phyloP scores from a whole-genome alignment of 2,113 vertebrate species.

The Eubucco bourcierii region DNA sequence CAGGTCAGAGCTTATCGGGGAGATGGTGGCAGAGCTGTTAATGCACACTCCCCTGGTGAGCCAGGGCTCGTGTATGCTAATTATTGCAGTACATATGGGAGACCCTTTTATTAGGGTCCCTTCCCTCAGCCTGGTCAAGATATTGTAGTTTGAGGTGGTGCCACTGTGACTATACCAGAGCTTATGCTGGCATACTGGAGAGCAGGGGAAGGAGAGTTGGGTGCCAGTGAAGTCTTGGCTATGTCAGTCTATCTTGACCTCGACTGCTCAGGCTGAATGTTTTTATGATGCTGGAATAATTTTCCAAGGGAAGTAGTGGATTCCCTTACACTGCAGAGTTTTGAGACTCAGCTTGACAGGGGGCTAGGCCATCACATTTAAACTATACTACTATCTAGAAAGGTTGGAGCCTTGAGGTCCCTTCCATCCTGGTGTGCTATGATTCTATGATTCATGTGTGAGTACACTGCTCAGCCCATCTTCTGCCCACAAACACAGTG shows the following conservation, averaged over 20 bases:
- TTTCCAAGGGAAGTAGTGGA: no score
- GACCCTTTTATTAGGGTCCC: neutral
- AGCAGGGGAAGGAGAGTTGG: neutral
- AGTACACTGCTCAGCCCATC: neutral
- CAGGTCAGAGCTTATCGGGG: slow-evolving; percentile 23
- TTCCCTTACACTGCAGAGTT: no score
- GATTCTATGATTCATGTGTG: no score
- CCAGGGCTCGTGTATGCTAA: neutral
- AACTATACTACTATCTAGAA: no score
- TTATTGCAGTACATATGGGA: neutral
- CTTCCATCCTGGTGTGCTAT: no score
- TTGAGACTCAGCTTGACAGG: no score
- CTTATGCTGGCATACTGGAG: accelerated
- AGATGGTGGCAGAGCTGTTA: neutral
- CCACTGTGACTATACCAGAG: accelerated
- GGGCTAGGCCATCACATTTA: no score
- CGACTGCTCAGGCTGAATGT: accelerated
- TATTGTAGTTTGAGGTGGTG: neutral
- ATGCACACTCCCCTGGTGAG: neutral
- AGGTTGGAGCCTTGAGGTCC: no score
- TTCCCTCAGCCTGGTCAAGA: neutral
- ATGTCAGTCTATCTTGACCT: accelerated
- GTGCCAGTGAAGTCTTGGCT: neutral
- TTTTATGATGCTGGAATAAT: neutral
- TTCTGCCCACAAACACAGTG: neutral